These are phyloP conservation scores for Torymus texanus DNA, from an alignment of 2,888 invertebrate genomes.

Conservation along the genomic window DNA sequence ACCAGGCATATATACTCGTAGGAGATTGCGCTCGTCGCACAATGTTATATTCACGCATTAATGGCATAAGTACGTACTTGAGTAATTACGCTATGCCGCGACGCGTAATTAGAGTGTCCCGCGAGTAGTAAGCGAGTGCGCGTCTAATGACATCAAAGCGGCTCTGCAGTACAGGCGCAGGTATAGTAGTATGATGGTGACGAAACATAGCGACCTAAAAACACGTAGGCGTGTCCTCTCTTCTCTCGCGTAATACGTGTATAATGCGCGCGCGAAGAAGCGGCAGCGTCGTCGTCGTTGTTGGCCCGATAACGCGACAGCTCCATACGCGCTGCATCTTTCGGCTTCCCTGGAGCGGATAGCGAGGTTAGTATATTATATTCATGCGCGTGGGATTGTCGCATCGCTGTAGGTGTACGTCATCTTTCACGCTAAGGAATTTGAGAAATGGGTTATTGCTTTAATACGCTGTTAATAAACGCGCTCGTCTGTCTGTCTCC, in stretches of 20 bases:
- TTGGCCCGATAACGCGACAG: not conserved
- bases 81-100: slow-evolving; percentile 28
- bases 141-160: slow-evolving; percentile 37
- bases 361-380: slow-evolving; percentile 40
- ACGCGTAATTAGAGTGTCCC: slow-evolving; percentile 35
- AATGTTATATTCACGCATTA: slow-evolving; percentile 31
- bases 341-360: slow-evolving; percentile 63
- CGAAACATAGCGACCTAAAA: slow-evolving; percentile 47
- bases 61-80: slow-evolving; percentile 35
- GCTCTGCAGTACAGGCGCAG: not conserved
- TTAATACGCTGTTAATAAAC: too few species aligned
- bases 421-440: slow-evolving; percentile 57
- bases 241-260: not conserved
- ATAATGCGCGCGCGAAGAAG: not conserved
- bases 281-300: not conserved
- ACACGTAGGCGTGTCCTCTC: slow-evolving; percentile 33
- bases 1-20: not conserved
- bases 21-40: slow-evolving; percentile 1
- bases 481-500: too few species aligned
- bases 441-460: slow-evolving; percentile 13
- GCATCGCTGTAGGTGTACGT: slow-evolving; percentile 39
- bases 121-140: not conserved
- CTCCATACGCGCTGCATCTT: not conserved
- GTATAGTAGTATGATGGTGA: not conserved
- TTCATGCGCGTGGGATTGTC: too few species aligned